These are phyloP conservation scores for Hystrix cristata DNA, from an alignment of 2,113 vertebrate genomes.

Conservation along the genomic window DNA sequence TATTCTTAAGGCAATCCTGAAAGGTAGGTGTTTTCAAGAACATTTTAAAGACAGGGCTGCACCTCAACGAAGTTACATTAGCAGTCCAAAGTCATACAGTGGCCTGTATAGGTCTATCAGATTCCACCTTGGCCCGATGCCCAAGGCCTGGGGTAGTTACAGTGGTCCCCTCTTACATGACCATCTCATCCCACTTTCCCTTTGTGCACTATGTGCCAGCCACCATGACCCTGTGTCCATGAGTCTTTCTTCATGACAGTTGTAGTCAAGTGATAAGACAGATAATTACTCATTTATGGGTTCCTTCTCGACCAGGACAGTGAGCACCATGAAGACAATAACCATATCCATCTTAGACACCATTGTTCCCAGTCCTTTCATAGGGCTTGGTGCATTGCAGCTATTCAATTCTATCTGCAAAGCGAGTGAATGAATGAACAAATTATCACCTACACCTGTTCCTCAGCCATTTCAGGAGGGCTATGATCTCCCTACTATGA, in stretches of 20 bases:
- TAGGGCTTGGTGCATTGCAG: background rate
- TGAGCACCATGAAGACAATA: background rate
- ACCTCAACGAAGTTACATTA: background rate
- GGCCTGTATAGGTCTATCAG: background rate
- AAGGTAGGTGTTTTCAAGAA: background rate
- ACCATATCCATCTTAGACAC: background rate
- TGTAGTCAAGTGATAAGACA: background rate
- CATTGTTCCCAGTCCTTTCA: background rate
- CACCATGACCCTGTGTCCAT: background rate
- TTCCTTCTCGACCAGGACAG: background rate
- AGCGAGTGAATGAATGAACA: background rate
- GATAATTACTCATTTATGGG: background rate
- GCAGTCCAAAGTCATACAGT: background rate
- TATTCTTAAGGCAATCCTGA: background rate
- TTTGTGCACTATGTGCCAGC: background rate
- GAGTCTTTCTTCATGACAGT: background rate
- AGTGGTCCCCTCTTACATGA: background rate
- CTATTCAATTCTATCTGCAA: background rate
- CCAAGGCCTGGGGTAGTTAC: background rate
- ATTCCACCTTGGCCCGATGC: background rate
- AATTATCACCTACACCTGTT: background rate
- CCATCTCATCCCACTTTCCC: background rate
- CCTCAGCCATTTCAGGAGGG: background rate
- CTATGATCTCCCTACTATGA: background rate
- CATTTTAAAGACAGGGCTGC: background rate